These are phyloP conservation scores for Lasioglossum figueresi DNA, from an alignment of 2,888 invertebrate genomes.

Conservation along the genomic window DNA sequence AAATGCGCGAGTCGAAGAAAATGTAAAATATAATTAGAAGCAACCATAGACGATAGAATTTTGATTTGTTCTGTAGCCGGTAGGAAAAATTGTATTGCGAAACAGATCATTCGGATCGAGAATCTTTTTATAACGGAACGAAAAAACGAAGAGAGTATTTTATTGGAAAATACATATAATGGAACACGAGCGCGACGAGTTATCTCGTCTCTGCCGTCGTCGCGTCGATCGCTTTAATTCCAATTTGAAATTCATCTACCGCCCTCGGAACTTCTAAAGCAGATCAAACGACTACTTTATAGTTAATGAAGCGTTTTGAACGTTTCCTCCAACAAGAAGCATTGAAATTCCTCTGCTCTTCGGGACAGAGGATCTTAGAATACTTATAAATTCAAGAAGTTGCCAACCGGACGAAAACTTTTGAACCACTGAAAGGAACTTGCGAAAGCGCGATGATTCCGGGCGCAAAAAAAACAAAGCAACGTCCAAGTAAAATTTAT, in stretches of 20 bases:
- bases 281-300: conserved; percentile 1
- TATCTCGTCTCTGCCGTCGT: too few relatives aligned
- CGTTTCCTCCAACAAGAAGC: neutral
- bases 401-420: neutral
- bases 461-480: neutral
- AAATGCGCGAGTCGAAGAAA: too few relatives aligned
- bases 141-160: neutral
- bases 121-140: neutral
- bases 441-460: neutral
- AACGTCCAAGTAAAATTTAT: neutral
- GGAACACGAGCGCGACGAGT: neutral
- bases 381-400: conserved; percentile 14
- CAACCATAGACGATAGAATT: too few relatives aligned
- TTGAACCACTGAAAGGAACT: neutral
- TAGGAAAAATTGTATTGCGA: neutral
- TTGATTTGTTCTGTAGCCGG: too few relatives aligned
- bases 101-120: neutral
- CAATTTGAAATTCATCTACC: conserved; percentile 2
- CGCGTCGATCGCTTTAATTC: neutral
- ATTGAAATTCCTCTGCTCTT: neutral
- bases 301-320: neutral
- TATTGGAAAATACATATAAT: neutral
- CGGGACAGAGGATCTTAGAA: neutral
- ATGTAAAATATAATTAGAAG: too few relatives aligned
- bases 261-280: neutral